Evolutionary conservation across 2,888 invertebrate species (phyloP), one percentile per base, ranked within the genome.

Genomic region (Eupithecia subumbrata): DNA sequence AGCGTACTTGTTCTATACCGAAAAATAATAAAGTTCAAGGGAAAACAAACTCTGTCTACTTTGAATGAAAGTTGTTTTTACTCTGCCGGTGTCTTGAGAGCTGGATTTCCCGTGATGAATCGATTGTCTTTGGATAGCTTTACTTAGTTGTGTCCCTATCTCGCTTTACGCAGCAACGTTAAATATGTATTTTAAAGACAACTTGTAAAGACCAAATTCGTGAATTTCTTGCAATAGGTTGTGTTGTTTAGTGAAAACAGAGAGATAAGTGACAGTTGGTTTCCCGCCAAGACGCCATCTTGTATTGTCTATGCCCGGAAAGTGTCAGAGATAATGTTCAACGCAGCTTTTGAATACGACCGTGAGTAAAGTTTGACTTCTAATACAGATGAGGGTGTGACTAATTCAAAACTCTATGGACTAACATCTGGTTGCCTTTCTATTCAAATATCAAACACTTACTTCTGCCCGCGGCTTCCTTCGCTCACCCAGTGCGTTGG

Each of bases 261-360:
- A 67, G 72, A 63, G 37, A 63, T 22, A 71, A 81, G 78, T 85
- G 85, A 85, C 85, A 73, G 66, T 79, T 83, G 77, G 69, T 83
- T 86, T 88, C 85, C 82, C 76, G 73, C 69, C 74, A 81, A 81
- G 77, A 80, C 85, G 85, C 85, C 87, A 89, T 88, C 81, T 88
- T 88, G 83, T 71, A 79, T 88, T 86, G 83, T 85, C 84, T 83
- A 78, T 83, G 71, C 82, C 82, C 78, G 75, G 81, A 80, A 86
- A 82, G 83, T 85, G 86, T 82, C 88, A 85, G 67, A 84, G 84
- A 83, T 81, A 88, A 82, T 92, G 92, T 87, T 91, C 80, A 96
- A 96, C 89, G 92, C 91, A 78, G 96, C 94, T 11, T 96, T 96
- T 86, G 95, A 95, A 83, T 92, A 89, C 79, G 92, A 92, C 77